Conservation (phyloP, 2,113 vertebrate genomes). For the Saguinus imperator region DNA sequence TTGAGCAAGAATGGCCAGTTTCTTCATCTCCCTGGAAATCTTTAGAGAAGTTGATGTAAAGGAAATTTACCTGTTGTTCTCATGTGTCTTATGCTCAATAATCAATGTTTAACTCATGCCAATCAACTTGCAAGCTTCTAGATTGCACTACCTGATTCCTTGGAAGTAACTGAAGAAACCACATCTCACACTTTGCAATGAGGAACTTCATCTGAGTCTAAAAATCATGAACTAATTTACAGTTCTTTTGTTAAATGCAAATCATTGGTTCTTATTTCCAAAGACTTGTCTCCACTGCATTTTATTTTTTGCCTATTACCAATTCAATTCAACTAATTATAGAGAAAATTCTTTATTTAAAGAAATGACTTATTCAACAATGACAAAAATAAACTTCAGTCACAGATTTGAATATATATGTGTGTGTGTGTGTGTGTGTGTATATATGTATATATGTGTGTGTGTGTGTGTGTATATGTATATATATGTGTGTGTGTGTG, state of each 20-base stretch:
- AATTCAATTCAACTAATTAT: not conserved
- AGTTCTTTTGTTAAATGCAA: no score
- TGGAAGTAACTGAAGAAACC: not conserved
- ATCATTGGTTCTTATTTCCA: no score
- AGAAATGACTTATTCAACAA: slow-evolving; percentile 19
- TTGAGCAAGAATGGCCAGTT: not conserved
- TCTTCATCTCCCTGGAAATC: not conserved
- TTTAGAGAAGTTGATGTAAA: not conserved
- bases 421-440: no score
- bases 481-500: no score
- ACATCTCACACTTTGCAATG: not conserved
- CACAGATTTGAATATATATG: not conserved
- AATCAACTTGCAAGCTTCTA: not conserved
- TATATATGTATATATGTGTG: no score
- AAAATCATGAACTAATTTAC: not conserved
- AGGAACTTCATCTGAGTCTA: not conserved
- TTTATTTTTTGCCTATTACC: not conserved
- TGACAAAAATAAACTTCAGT: slow-evolving; percentile 47
- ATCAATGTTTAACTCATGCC: not conserved
- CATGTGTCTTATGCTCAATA: not conserved
- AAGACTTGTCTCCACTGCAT: no score
- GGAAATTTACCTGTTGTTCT: not conserved
- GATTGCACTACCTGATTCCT: not conserved
- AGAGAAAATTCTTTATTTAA: not conserved
- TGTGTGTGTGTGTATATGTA: no score